Conservation (phyloP, 2,797 vertebrate species). For the Hippopotamyrus pictus region DNA sequence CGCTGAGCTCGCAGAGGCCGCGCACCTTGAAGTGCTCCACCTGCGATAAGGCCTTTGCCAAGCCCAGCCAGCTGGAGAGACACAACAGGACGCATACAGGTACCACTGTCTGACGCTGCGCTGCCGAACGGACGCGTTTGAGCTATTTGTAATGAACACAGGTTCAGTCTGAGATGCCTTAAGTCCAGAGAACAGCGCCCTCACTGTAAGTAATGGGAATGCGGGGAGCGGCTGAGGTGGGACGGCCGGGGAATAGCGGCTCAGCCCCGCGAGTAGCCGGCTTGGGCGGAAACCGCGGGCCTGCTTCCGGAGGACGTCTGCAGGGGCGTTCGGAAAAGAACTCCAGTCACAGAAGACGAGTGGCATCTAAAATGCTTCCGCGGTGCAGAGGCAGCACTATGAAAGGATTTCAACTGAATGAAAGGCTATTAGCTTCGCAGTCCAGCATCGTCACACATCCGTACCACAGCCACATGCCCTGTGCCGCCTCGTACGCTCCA, state of each 20-base stretch:
- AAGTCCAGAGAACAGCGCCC: background rate
- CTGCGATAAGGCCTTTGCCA: conserved; percentile 91
- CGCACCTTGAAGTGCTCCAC: conserved; percentile 81
- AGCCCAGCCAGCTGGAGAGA: conserved; percentile 93
- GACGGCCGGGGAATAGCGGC: background rate
- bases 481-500: background rate
- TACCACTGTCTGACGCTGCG: conserved; percentile 34
- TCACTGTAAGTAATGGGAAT: background rate
- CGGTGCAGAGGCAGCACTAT: background rate
- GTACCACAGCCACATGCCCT: background rate
- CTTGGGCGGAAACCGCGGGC: background rate
- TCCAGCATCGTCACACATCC: background rate
- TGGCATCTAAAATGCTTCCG: background rate
- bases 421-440: background rate
- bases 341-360: background rate
- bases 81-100: conserved; percentile 96
- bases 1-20: conserved; percentile 87
- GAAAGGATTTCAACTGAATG: background rate
- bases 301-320: background rate
- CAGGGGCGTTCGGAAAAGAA: background rate
- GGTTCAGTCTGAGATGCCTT: background rate
- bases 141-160: background rate
- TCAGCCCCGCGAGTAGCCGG: background rate
- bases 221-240: background rate
- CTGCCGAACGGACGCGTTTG: background rate